Evolutionary conservation across 1,140 invertebrate genomes (phyloP).

Genomic region (Drusus annulatus): DNA sequence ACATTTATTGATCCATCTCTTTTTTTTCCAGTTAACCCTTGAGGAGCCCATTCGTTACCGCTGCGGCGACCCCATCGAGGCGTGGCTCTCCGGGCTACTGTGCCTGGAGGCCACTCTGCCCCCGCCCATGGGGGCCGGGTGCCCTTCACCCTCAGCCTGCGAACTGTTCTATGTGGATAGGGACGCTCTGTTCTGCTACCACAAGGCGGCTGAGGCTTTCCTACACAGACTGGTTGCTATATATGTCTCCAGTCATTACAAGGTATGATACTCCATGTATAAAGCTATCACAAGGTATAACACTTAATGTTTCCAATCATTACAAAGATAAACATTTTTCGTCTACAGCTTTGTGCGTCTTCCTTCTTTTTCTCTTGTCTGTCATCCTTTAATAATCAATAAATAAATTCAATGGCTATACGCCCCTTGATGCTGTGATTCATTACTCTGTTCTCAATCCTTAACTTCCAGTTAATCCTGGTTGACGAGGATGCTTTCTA

Average conservation of each 20-base stretch:
- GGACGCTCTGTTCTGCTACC: slow-evolving; percentile 97
- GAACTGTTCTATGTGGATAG: slow-evolving; percentile 94
- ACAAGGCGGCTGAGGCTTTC: slow-evolving; percentile 96
- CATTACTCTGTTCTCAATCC: too few species aligned
- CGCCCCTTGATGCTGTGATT: too few species aligned
- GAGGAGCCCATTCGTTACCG: slow-evolving; percentile 97
- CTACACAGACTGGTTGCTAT: slow-evolving; percentile 93
- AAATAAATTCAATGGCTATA: too few species aligned
- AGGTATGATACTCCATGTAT: slow-evolving; percentile 69
- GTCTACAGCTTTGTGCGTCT: too few species aligned
- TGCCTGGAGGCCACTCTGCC: slow-evolving; percentile 89
- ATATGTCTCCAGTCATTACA: slow-evolving; percentile 98
- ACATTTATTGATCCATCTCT: slow-evolving; percentile 9
- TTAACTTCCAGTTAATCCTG: too few species aligned
- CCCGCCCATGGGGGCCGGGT: slow-evolving; percentile 79
- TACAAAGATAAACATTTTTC: too few species aligned
- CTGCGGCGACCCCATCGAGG: slow-evolving; percentile 89
- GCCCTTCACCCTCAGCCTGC: slow-evolving; percentile 90
- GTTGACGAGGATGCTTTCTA: too few species aligned
- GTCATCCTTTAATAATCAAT: too few species aligned
- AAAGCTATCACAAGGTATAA: too few species aligned
- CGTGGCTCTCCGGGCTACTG: slow-evolving; percentile 92
- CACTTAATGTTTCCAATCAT: slow-evolving; percentile 95
- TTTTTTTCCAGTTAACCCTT: slow-evolving; percentile 76
- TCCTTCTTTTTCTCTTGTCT: too few species aligned